Base-by-base conservation (phyloP, 2,888 invertebrate species). In the Hemistola chrysoprasaria region DNA sequence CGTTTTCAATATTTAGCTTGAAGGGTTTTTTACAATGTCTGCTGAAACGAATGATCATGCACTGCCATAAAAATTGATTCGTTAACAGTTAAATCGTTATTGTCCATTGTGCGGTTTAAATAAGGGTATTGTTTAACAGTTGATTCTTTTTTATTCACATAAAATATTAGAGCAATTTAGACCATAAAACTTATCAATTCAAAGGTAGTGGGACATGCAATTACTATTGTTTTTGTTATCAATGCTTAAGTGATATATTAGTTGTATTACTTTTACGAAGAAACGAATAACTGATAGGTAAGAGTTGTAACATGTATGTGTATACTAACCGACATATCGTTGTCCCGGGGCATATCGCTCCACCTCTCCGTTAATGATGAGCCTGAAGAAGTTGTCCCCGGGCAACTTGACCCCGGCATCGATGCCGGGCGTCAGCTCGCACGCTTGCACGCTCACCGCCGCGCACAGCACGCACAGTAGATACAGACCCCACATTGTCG, bases 311-410 rank as follows among this genome's bases (percentile, higher is more conserved):
- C 2, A 16, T 4, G 16, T 16, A 16, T 9, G 16, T 8, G 11
- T 4, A 8, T 9, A 60, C 90, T 90, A 70, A 93, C 94, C 90
- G 41, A 95, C 95, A 70, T 97, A 97, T 54, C 95, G 90, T 68
- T 95, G 92, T 47, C 94, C 95, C 1, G 97, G 95, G 37, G 93
- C 92, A 78, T 97, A 97, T 71, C 94, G 93, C 68, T 93, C 93
- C 10, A 94, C 92, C 61, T 94, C 93, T 25, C 95, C 95, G 63
- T 93, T 94, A 61, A 97, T 90, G 67, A 94, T 90, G 65, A 98
- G 92, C 62, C 92, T 91, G 85, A 95, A 97, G 67, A 94, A 96
- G 85, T 96, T 96, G 84, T 97, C 97, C 16, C 97, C 97, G 10
- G 93, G 91, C 53, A 92, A 90, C 82, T 94, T 92, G 65, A 63